Evolutionary conservation across 2,113 vertebrate genomes (phyloP).

Genomic region (Laticauda colubrina): DNA sequence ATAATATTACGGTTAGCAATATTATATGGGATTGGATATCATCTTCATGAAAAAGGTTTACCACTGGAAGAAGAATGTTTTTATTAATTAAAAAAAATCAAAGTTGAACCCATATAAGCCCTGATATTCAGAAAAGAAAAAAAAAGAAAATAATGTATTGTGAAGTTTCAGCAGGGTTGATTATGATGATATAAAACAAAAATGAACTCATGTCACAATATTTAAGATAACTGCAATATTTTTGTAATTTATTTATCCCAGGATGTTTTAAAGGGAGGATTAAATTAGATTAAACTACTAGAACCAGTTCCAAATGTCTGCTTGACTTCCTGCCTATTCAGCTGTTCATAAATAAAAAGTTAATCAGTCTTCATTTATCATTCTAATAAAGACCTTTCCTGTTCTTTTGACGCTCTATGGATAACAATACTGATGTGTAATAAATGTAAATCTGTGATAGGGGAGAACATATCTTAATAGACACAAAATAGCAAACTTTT

Average conservation of each 20-base stretch:
- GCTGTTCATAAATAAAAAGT: conserved; percentile 31
- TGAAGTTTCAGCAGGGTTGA: background rate
- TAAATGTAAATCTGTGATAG: background rate
- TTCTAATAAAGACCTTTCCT: conserved; percentile 19
- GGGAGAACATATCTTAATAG: background rate
- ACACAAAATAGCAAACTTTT: background rate
- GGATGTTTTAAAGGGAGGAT: conserved; percentile 23
- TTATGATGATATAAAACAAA: background rate
- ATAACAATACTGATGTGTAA: conserved; percentile 29
- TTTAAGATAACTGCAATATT: background rate
- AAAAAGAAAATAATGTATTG: background rate
- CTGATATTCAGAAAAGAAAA: background rate
- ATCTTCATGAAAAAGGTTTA: background rate
- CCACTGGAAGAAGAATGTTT: background rate
- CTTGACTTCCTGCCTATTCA: conserved; percentile 39
- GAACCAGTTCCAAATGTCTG: conserved; percentile 40
- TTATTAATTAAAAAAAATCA: background rate
- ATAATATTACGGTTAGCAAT: background rate
- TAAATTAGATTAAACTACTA: conserved; percentile 35
- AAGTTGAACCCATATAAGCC: background rate
- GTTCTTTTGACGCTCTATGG: conserved; percentile 36
- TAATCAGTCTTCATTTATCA: conserved; percentile 43
- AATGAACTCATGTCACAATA: background rate
- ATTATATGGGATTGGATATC: background rate
- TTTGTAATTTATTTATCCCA: conserved; percentile 10